Percentiles rank a stretch among this genome's conserved stretches.
phyloP scores from a whole-genome alignment of 2,113 vertebrate genomes.

The Carassius auratus region DNA sequence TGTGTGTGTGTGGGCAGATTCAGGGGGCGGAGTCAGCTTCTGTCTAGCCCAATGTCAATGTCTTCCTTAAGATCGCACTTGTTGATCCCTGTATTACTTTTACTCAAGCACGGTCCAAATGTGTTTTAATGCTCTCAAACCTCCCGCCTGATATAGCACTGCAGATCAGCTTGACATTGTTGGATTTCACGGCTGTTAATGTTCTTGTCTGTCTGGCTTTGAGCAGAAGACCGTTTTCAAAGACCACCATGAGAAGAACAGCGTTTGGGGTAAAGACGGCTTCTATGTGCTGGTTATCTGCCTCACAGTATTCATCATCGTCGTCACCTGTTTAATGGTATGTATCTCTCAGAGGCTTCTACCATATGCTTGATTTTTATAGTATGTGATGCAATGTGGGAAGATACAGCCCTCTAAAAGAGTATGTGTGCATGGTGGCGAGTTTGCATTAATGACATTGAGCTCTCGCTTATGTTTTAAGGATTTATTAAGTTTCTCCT shows the following conservation, averaged over 20 bases:
- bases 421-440: no score
- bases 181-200: background rate
- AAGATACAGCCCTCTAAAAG: background rate
- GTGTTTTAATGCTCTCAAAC: background rate
- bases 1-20: constrained; percentile 35
- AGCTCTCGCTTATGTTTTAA: background rate
- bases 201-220: constrained; percentile 61
- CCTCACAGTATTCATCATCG: constrained; percentile 92
- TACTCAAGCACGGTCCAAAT: background rate
- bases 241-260: constrained; percentile 85
- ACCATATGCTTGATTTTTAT: background rate
- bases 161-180: background rate
- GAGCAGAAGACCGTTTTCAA: constrained; percentile 92
- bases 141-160: background rate
- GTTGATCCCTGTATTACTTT: constrained; percentile 52
- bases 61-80: constrained; percentile 39
- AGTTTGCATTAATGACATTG: background rate
- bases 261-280: constrained; percentile 89
- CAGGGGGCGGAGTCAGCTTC: constrained; percentile 37
- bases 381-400: background rate
- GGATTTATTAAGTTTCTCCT: background rate
- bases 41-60: constrained; percentile 34
- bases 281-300: constrained; percentile 90
- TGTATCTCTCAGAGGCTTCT: constrained; percentile 11
- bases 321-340: constrained; percentile 95